These are phyloP conservation scores for Emys orbicularis DNA, from an alignment of 2,797 vertebrate genomes.

Conservation along the genomic window DNA sequence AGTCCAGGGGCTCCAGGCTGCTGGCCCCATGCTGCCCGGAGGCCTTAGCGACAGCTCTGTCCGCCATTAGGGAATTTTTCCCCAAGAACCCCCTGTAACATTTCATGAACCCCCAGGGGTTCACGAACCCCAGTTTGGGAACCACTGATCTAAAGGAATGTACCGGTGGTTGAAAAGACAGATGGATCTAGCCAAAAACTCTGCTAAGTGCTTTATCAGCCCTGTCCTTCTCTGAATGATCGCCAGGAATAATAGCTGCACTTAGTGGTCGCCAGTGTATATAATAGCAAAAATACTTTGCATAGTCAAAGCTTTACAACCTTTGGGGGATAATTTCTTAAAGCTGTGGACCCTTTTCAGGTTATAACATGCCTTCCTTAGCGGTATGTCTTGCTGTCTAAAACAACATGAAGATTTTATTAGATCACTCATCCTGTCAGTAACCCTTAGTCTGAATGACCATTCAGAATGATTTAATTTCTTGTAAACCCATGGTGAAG, in stretches of 20 bases:
- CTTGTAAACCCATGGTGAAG: neutral
- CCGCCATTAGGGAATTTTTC: too few species aligned
- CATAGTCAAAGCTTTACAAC: conserved; percentile 75
- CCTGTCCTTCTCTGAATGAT: conserved; percentile 57
- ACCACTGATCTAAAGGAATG: conserved; percentile 12
- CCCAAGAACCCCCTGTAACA: too few species aligned
- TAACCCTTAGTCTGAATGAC: conserved; percentile 27
- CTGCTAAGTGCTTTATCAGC: conserved; percentile 71
- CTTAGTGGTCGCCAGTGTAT: conserved; percentile 69
- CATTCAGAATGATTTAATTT: conserved; percentile 44
- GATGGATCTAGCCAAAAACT: conserved; percentile 73
- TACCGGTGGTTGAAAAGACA: conserved; percentile 67
- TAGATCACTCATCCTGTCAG: conserved; percentile 32
- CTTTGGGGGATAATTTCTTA: conserved; percentile 69
- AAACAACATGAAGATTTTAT: conserved; percentile 49
- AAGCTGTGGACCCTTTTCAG: conserved; percentile 63
- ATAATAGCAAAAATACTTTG: conserved; percentile 75
- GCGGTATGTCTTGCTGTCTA: conserved; percentile 38
- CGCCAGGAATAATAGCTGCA: conserved; percentile 69
- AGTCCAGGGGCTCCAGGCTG: too few species aligned
- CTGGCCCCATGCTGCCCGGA: too few species aligned
- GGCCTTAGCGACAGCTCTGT: too few species aligned
- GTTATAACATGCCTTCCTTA: conserved; percentile 62
- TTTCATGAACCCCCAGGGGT: too few species aligned
- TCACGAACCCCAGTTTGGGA: too few species aligned